These are phyloP conservation scores for Perdita meconis DNA, from an alignment of 2,888 invertebrate genomes.

Conservation along the genomic window DNA sequence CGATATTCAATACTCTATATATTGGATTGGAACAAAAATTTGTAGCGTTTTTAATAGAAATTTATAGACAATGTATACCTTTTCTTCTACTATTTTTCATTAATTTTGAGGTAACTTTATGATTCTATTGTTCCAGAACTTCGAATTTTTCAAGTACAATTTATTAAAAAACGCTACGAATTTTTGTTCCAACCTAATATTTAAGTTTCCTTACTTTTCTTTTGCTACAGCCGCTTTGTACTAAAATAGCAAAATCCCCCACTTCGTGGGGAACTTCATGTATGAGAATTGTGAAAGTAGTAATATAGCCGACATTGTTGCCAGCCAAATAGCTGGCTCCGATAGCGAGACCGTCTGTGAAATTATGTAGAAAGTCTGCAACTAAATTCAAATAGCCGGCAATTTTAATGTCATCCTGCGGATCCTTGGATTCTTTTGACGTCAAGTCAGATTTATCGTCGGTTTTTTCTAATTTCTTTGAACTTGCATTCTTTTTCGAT, in stretches of 20 bases:
- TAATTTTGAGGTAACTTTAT: too few relatives aligned
- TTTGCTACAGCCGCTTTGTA: conserved; percentile 97
- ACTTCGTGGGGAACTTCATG: conserved; percentile 99
- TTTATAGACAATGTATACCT: too few relatives aligned
- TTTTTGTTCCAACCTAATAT: too few relatives aligned
- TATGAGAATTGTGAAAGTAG: conserved; percentile 97
- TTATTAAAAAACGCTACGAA: too few relatives aligned
- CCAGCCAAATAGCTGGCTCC: conserved; percentile 99
- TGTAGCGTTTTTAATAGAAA: too few relatives aligned
- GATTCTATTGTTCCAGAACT: too few relatives aligned
- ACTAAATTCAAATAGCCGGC: conserved; percentile 98
- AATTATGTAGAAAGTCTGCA: conserved; percentile 99
- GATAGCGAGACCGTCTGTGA: conserved; percentile 99
- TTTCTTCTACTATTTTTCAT: too few relatives aligned
- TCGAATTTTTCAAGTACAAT: too few relatives aligned
- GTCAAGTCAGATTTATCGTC: conserved; percentile 44
- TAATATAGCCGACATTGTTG: conserved; percentile 93
- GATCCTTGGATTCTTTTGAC: conserved; percentile 76
- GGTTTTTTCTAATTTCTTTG: conserved; percentile 60
- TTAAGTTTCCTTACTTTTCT: conserved; percentile 89
- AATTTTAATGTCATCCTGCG: conserved; percentile 88
- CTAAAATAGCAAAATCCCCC: conserved; percentile 99
- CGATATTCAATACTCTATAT: conserved; percentile 1
- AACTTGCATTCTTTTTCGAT: conserved; percentile 68
- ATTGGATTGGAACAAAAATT: too few relatives aligned